phyloP scores from a whole-genome alignment of 2,797 vertebrate genomes.

The Holocentrus rufus region DNA sequence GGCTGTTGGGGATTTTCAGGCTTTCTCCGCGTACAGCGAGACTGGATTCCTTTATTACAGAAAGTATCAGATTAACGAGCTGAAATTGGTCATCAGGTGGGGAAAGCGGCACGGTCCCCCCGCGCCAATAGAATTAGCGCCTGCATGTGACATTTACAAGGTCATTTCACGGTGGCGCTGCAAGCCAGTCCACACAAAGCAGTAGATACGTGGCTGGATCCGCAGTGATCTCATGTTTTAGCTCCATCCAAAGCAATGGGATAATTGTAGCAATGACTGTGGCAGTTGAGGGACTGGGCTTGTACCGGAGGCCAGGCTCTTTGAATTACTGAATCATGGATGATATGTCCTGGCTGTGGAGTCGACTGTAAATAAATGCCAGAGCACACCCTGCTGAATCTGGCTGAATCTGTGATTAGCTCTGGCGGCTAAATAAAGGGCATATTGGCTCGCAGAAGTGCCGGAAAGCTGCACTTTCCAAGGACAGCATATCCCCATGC shows the following conservation, averaged over 20 bases:
- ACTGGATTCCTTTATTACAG: slow-evolving; percentile 29
- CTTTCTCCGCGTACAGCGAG: slow-evolving; percentile 1
- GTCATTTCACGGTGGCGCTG: slow-evolving; percentile 43
- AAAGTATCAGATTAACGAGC: slow-evolving; percentile 45
- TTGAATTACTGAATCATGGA: slow-evolving; percentile 63
- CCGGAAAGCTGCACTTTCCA: slow-evolving; percentile 57
- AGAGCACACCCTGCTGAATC: slow-evolving; percentile 74
- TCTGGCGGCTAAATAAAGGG: slow-evolving; percentile 70
- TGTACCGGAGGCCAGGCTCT: slow-evolving; percentile 50
- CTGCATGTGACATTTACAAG: slow-evolving; percentile 55
- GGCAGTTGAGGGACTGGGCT: slow-evolving; percentile 53
- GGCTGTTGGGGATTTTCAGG: slow-evolving; percentile 26
- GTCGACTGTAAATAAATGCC: slow-evolving; percentile 63
- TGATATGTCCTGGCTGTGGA: slow-evolving; percentile 65
- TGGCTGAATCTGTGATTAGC: slow-evolving; percentile 65
- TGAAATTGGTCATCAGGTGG: slow-evolving; percentile 37
- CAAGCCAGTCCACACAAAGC: slow-evolving; percentile 44
- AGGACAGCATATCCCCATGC: slow-evolving; percentile 51
- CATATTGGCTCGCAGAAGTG: slow-evolving; percentile 56
- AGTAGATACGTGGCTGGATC: slow-evolving; percentile 43
- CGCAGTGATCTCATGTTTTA: slow-evolving; percentile 63
- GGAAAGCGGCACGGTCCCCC: slow-evolving; percentile 24
- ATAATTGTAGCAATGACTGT: slow-evolving; percentile 61
- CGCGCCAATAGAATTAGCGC: slow-evolving; percentile 44
- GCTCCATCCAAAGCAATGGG: slow-evolving; percentile 49